Conservation (phyloP, 1,140 invertebrate species). For the Drosophila bipectinata region DNA sequence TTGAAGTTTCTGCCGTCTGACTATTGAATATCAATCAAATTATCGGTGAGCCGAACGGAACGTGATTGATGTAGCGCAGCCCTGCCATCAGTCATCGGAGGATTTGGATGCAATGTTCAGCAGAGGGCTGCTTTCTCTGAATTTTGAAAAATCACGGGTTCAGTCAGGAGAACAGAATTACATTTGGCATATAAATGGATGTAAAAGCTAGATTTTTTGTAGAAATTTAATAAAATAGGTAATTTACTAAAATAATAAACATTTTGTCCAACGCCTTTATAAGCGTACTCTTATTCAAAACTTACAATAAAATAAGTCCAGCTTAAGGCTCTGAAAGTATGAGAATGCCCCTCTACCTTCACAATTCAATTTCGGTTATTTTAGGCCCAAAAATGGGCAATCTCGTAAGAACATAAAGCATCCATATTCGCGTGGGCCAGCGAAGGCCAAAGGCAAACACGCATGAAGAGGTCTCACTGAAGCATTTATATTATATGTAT, state of each 20-base stretch:
- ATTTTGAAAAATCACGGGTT: conserved; percentile 26
- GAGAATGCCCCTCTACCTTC: neutral
- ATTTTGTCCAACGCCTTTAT: too few species aligned
- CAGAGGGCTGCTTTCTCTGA: neutral
- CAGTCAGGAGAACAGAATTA: conserved; percentile 16
- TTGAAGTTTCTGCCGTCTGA: neutral
- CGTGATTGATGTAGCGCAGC: conserved; percentile 52
- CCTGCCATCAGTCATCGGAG: conserved; percentile 60
- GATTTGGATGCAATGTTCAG: conserved; percentile 36
- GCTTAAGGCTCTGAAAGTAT: neutral
- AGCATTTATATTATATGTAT: neutral
- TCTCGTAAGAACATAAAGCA: conserved; percentile 7
- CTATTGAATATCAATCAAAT: conserved; percentile 63
- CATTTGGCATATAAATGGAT: neutral
- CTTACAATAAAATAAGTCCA: too few species aligned
- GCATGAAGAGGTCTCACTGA: conserved; percentile 6
- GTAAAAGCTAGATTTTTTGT: neutral
- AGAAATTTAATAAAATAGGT: neutral
- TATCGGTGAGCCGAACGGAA: conserved; percentile 40
- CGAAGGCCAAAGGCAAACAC: conserved; percentile 12
- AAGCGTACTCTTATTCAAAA: too few species aligned
- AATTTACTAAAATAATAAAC: too few species aligned
- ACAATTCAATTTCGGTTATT: conserved; percentile 26
- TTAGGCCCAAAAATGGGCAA: conserved; percentile 2
- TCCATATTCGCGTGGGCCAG: conserved; percentile 18